Conservation (phyloP, 2,113 vertebrate species). For the Micromys minutus region DNA sequence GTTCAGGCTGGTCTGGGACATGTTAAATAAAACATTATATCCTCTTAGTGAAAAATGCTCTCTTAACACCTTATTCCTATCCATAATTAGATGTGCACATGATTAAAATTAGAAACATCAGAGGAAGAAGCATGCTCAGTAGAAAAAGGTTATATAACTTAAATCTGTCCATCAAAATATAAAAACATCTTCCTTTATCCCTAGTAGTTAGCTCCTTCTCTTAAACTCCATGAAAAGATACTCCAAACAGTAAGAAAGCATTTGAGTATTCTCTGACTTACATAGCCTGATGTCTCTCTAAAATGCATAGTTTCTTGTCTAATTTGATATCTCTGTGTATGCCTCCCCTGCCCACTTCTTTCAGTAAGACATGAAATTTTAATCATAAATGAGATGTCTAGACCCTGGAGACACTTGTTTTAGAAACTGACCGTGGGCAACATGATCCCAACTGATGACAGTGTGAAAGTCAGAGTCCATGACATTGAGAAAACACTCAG, state of each 20-base stretch:
- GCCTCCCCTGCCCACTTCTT: neutral
- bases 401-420: neutral
- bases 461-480: neutral
- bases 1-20: too few relatives aligned
- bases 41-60: neutral
- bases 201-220: neutral
- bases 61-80: neutral
- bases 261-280: neutral
- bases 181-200: neutral
- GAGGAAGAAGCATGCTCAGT: neutral
- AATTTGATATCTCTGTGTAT: neutral
- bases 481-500: slow-evolving; percentile 21
- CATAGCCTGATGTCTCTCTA: neutral
- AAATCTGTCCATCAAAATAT: neutral
- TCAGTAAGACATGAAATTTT: neutral
- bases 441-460: neutral
- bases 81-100: neutral
- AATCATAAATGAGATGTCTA: neutral
- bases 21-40: neutral
- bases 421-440: neutral
- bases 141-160: neutral
- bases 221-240: neutral
- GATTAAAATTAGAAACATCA: neutral
- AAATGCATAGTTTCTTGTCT: neutral
- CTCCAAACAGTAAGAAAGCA: neutral